A percentile compares a stretch with the other conserved stretches of the same genome.
phyloP scores from a whole-genome alignment of 2,113 vertebrate genomes.

The Ameiurus melas region DNA sequence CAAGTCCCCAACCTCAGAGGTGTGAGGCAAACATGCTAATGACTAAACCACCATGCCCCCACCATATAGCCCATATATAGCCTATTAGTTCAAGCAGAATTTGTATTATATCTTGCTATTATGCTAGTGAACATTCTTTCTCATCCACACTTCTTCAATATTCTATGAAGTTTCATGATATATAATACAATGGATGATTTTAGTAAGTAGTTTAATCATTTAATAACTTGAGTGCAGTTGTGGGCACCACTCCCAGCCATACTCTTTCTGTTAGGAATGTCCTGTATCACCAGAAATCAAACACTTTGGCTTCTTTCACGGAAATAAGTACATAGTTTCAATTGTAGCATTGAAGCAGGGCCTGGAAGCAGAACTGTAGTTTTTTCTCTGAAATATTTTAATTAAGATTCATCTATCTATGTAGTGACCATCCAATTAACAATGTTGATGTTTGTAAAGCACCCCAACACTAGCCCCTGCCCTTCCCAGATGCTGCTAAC shows the following conservation, averaged over 20 bases:
- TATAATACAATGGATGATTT: not conserved
- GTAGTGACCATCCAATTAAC: not conserved
- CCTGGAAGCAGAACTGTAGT: not conserved
- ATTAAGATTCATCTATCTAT: not conserved
- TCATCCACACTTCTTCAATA: not conserved
- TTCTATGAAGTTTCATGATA: not conserved
- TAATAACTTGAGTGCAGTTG: not conserved
- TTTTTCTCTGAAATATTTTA: not conserved
- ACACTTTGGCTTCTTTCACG: not conserved
- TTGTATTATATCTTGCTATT: not conserved
- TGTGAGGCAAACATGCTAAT: too few relatives aligned
- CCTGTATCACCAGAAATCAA: not conserved
- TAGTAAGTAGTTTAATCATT: not conserved
- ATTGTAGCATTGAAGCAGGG: not conserved
- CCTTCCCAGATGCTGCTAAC: not conserved
- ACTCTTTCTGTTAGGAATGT: not conserved
- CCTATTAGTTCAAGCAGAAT: not conserved
- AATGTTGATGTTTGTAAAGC: not conserved
- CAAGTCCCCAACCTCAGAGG: too few relatives aligned
- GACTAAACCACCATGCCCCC: too few relatives aligned
- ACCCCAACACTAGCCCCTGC: not conserved
- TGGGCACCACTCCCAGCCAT: not conserved
- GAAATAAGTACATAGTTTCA: not conserved
- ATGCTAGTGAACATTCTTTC: not conserved
- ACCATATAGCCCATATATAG: not conserved